phyloP scores from a whole-genome alignment of 2,888 invertebrate species.

The Clistopyga incitator region DNA sequence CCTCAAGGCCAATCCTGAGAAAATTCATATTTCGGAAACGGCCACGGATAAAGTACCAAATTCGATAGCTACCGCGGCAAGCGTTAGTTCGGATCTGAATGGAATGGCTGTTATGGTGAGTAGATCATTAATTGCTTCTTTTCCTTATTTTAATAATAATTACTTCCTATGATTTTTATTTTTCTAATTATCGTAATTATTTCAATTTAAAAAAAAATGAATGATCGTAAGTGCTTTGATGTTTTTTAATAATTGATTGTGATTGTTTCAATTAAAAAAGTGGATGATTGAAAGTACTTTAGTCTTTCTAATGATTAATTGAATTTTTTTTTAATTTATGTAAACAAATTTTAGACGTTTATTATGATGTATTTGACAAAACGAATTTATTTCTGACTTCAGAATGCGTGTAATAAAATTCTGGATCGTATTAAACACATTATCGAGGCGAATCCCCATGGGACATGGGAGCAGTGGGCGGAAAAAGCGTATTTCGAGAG shows the following conservation, averaged over 20 bases:
- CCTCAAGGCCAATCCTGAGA: slow-evolving; percentile 89
- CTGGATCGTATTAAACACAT: slow-evolving; percentile 90
- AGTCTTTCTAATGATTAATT: too few species aligned
- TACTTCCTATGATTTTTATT: too few species aligned
- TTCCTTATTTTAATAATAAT: too few species aligned
- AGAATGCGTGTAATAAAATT: slow-evolving; percentile 92
- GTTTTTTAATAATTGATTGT: too few species aligned
- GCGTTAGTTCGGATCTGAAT: slow-evolving; percentile 94
- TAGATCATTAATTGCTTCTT: neutral
- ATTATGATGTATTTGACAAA: too few species aligned
- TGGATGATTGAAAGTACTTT: too few species aligned
- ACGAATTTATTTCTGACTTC: slow-evolving; percentile 61
- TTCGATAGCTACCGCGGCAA: slow-evolving; percentile 95
- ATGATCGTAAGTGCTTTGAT: too few species aligned
- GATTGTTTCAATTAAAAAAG: too few species aligned
- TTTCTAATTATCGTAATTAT: too few species aligned
- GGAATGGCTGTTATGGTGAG: slow-evolving; percentile 93
- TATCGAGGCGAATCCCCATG: slow-evolving; percentile 90
- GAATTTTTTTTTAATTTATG: too few species aligned
- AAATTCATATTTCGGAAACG: slow-evolving; percentile 93
- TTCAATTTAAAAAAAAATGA: too few species aligned
- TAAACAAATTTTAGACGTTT: too few species aligned
- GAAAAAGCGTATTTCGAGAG: slow-evolving; percentile 90
- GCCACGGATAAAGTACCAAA: slow-evolving; percentile 96
- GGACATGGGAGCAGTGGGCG: slow-evolving; percentile 95